A percentile compares a stretch with the other conserved stretches of the same genome.
Evolutionary conservation across 2,113 vertebrate genomes (phyloP).

Genomic region (Todiramphus chloris): DNA sequence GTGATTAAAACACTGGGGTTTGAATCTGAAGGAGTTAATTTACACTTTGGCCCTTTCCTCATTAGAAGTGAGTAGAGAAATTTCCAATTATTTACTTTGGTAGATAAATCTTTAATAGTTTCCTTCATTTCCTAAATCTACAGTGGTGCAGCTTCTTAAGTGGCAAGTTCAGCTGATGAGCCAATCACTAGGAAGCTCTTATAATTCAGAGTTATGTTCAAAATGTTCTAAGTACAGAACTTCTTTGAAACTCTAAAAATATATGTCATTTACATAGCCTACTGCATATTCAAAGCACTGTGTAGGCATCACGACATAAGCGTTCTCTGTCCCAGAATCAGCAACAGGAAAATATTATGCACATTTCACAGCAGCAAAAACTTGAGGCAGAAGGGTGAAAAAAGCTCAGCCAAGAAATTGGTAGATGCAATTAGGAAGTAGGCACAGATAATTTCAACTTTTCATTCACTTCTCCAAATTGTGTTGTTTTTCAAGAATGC

Average conservation of each 20-base stretch:
- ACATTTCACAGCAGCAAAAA: constrained; percentile 1
- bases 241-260: constrained; percentile 14
- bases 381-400: neutral
- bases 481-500: neutral
- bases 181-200: neutral
- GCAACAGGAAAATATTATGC: neutral
- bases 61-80: neutral
- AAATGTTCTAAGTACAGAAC: neutral
- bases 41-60: neutral
- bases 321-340: neutral
- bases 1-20: neutral
- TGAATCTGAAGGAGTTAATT: neutral
- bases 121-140: neutral
- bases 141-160: neutral
- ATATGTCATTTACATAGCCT: neutral
- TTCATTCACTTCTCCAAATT: neutral
- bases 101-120: neutral
- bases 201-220: neutral
- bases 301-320: neutral
- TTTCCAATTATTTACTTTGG: neutral
- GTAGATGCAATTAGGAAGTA: neutral
- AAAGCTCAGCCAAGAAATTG: neutral
- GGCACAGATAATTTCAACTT: neutral
- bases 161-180: neutral
- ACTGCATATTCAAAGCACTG: neutral